Conservation (phyloP, 2,888 invertebrate genomes). For the Pomacea canaliculata region DNA sequence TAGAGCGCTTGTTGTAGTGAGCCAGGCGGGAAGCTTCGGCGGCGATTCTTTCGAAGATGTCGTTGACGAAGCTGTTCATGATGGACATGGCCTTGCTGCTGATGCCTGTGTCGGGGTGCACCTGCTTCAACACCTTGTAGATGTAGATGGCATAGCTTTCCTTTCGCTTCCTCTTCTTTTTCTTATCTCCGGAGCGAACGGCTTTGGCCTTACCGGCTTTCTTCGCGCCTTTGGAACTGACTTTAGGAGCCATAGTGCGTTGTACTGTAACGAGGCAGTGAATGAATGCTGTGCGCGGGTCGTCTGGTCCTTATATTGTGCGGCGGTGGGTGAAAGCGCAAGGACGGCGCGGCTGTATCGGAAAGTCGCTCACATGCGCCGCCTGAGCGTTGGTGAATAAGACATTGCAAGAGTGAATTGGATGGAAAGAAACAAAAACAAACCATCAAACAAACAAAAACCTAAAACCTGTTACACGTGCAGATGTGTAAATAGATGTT, state of each 20-base stretch:
- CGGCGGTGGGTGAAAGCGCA: background rate
- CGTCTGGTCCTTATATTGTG: background rate
- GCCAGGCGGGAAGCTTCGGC: conserved; percentile 53
- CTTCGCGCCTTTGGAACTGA: conserved; percentile 45
- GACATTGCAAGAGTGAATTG: too few species aligned
- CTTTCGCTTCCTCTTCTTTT: conserved; percentile 48
- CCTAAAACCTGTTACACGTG: too few species aligned
- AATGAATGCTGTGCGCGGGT: background rate
- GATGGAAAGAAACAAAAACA: too few species aligned
- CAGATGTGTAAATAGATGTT: too few species aligned
- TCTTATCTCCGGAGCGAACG: conserved; percentile 55
- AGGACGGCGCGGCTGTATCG: background rate
- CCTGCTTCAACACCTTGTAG: conserved; percentile 59
- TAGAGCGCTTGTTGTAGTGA: conserved; percentile 47
- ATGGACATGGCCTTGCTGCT: conserved; percentile 52
- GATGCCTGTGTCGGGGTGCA: conserved; percentile 62
- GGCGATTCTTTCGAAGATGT: conserved; percentile 60
- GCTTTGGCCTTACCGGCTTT: conserved; percentile 54
- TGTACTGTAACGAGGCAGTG: too few species aligned
- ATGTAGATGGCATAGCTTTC: conserved; percentile 57
- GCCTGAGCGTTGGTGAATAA: background rate
- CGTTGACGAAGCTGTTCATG: conserved; percentile 57
- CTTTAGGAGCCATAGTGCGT: conserved; percentile 15
- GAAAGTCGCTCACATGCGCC: background rate
- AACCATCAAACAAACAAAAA: too few species aligned